Base-by-base conservation (phyloP, 2,113 vertebrate species). In the Sialia sialis region DNA sequence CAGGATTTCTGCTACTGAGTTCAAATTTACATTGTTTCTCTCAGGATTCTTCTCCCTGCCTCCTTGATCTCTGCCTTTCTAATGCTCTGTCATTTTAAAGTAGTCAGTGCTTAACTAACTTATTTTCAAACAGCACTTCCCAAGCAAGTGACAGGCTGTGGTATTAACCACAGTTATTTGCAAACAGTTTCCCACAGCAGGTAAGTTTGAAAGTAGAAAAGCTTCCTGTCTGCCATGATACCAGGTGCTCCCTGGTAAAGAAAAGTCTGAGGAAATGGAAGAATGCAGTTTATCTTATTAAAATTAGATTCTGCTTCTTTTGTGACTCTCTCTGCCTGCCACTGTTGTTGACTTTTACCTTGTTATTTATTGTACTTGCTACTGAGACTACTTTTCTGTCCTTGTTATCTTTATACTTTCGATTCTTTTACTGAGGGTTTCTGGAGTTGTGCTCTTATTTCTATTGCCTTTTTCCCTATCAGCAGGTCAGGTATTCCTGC, bases 241-340 rank as follows among this genome's bases (percentile, higher is more conserved):
- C 34, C 14, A 60, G 21, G 9, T 41, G 5, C 59, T 83, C 26
- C 51, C 38, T 59, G 48, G 72, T 59, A 86, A 93, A 79, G 59
- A 63, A 83, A 82, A 83, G 70, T n/a, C 60, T 77, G 70, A 88
- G 64, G 64, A 95, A 94, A 79, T 66, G 32, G 72, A 79, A 96
- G n/a, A 93, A 85, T 43, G 27, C 23, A 20, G 23, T 89, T 89
- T 85, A 49, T 83, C 54, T 2, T 73, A 62, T 49, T 86, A 92
- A 88, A 89, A 77, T 79, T 92, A 74, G 46, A 67, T 92, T 66
- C 64, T 78, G 11, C 21, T 32, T 93, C 73, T 93, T 77, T 73
- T 72, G 32, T 79, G 76, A 56, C 48, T 44, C 27, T 64, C 19
- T 39, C 63, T 64, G 66, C 63, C 56, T 88, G 70, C 49, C 69